Evolutionary conservation across 2,797 vertebrate genomes (phyloP).

Genomic region (Phataginus tetradactyla): DNA sequence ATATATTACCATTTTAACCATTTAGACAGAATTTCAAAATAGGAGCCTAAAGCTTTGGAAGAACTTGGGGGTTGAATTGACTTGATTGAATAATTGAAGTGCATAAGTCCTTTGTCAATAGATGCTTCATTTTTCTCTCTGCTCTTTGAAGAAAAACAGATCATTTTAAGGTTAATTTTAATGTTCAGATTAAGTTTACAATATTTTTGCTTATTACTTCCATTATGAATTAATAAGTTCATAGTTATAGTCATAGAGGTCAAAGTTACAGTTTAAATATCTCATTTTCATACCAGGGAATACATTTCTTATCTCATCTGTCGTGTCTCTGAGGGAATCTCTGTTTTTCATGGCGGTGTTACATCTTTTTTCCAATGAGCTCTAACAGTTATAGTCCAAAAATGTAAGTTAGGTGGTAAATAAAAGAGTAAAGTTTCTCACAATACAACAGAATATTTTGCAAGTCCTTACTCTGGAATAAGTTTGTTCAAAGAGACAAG

Average conservation of each 20-base stretch:
- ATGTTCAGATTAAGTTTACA: background rate
- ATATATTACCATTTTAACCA: background rate
- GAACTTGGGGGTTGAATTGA: background rate
- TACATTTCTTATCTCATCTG: background rate
- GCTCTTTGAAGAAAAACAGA: background rate
- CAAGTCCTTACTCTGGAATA: background rate
- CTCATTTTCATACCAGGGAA: background rate
- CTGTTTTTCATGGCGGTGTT: conserved; percentile 15
- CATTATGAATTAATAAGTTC: background rate
- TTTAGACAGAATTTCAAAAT: background rate
- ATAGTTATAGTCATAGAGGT: too few species aligned
- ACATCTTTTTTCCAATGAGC: background rate
- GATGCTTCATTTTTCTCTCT: background rate
- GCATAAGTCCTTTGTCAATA: background rate
- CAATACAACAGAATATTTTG: background rate
- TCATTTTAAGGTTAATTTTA: background rate
- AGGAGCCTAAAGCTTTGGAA: background rate
- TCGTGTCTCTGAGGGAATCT: background rate
- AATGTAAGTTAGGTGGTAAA: background rate
- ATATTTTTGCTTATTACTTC: conserved; percentile 13
- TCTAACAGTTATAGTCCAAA: background rate
- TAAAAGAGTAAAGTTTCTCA: conserved; percentile 2
- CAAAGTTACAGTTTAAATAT: conserved; percentile 13
- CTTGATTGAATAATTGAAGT: background rate
- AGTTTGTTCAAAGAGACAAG: background rate